Evolutionary conservation across 2,888 invertebrate genomes (phyloP), one percentile per base, ranked within the genome.

Genomic region (Chalcis sispes): DNA sequence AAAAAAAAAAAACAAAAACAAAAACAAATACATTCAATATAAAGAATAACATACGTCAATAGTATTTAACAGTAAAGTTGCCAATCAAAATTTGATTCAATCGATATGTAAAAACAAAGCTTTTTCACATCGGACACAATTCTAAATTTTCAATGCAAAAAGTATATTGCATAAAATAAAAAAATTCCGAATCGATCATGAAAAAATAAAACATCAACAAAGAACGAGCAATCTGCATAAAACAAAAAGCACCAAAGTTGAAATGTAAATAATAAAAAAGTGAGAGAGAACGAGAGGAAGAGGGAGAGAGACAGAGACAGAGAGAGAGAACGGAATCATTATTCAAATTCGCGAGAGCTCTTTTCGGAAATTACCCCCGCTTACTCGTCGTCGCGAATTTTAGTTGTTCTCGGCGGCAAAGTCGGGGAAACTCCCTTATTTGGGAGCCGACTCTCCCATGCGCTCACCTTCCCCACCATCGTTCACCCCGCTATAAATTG

Each of bases 401-500:
- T 50, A 15, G 67, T 66, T 67, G 66, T 66, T 62, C 46, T 58
- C 59, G 36, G 25, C 10, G 2, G 59, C 32, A n/a, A n/a, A n/a
- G n/a, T n/a, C n/a, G 40, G 42, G 64, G 59, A 62, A 72, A 62
- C 69, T 72, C 69, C 64, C 69, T 66, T 56, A 42, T 46, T 52
- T 20, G 20, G 48, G 3, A 20, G 20, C 2, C 29, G 3, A 32
- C 69, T 76, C 72, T 78, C 79, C 72, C 82, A 77, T 78, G 80
- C 13, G 8, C 10, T 7, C 36, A 36, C 4, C 36, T 7, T 46
- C 46, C 46, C 46, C n/a, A 8, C 46, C 46, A 36, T 36, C 4
- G 10, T 36, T 7, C 4, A 7, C 36, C 42, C 42, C 15, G n/a
- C 82, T 54, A 81, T 80, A 83, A 86, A 88, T 87, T 88, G 85